phyloP scores from a whole-genome alignment of 2,797 vertebrate genomes.

The Lacerta bilineata region DNA sequence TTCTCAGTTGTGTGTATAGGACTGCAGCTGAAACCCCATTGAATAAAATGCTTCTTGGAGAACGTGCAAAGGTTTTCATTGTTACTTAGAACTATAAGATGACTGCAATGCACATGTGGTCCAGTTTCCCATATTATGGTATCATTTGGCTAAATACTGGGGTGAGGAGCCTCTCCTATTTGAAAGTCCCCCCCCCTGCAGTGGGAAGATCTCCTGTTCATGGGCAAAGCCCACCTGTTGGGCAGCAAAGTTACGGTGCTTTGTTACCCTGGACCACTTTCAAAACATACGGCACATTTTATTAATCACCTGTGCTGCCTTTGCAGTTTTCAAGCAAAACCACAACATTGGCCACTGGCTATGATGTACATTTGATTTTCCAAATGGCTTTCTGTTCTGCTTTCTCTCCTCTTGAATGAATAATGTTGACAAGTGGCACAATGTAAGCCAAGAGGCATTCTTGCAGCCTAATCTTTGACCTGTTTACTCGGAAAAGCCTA shows the following conservation, averaged over 20 bases:
- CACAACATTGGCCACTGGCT: not conserved
- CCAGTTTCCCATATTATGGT: not conserved
- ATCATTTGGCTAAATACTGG: not conserved
- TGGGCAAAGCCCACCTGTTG: not conserved
- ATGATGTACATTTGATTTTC: not conserved
- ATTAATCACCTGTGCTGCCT: not conserved
- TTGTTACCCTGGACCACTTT: not conserved
- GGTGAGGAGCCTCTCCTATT: not conserved
- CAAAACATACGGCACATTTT: not conserved
- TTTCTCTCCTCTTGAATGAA: not conserved
- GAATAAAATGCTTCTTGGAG: not conserved
- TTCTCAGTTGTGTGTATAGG: not conserved
- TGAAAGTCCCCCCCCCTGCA: not conserved
- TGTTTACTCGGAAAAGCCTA: not conserved
- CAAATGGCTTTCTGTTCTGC: slow-evolving; percentile 14
- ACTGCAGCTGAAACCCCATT: not conserved
- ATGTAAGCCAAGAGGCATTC: not conserved
- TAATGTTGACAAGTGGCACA: not conserved
- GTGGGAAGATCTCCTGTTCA: not conserved
- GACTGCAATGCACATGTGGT: not conserved
- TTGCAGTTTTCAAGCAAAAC: slow-evolving; percentile 5
- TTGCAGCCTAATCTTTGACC: not conserved
- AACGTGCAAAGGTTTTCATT: too few relatives aligned
- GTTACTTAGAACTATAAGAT: not conserved
- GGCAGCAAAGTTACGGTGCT: not conserved